Conservation (phyloP, 2,888 invertebrate species). For the Idaea straminata region DNA sequence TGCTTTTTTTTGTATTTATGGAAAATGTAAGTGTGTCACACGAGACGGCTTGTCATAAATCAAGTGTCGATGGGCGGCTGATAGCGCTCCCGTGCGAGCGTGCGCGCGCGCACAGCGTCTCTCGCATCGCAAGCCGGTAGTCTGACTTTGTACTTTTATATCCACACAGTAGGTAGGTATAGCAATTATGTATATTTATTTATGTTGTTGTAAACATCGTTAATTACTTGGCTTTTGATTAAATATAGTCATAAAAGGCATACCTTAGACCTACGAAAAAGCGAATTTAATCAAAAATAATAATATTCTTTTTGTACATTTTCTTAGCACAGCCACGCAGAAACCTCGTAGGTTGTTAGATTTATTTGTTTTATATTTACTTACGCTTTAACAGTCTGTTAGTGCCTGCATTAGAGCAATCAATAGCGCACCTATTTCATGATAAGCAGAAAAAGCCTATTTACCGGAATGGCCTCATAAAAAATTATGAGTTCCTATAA, state of each 20-base stretch:
- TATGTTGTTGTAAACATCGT: neutral
- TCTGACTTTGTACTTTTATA: neutral
- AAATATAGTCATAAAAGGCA: neutral
- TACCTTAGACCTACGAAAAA: neutral
- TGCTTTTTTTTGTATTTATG: constrained; percentile 25
- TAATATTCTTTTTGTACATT: neutral
- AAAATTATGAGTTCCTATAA: constrained; percentile 13
- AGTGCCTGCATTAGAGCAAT: neutral
- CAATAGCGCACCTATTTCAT: neutral
- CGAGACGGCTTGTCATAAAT: constrained; percentile 64
- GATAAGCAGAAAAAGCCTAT: neutral
- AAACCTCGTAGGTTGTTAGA: neutral
- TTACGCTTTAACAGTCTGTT: neutral
- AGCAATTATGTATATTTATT: constrained; percentile 1
- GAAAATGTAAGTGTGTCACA: constrained; percentile 45
- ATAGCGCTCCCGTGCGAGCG: constrained; percentile 59
- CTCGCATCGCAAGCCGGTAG: neutral
- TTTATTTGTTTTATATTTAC: neutral
- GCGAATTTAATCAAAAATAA: no score
- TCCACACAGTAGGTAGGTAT: neutral
- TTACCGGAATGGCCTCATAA: constrained; percentile 1
- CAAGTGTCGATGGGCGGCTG: constrained; percentile 63
- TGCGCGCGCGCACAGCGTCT: constrained; percentile 47
- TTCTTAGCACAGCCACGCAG: neutral
- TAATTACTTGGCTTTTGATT: neutral